Percentiles rank a stretch among this genome's conserved stretches.
Evolutionary conservation across 2,888 invertebrate species (phyloP).

Genomic region (Callinectes sapidus): DNA sequence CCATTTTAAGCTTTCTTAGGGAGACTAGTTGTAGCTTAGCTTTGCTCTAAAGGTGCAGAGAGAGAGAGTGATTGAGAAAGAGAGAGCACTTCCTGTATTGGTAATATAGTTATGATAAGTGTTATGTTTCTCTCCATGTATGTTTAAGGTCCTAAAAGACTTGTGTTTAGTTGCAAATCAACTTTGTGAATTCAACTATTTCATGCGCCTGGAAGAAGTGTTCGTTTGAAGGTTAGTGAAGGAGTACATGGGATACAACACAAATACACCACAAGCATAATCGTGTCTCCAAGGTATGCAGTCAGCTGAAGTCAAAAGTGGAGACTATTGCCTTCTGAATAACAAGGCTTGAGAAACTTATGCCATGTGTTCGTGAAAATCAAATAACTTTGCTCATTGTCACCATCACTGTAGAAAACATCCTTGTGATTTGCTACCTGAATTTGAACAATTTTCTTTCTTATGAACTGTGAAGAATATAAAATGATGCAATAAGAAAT

Average conservation of each 20-base stretch:
- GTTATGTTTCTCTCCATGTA: background rate
- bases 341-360: background rate
- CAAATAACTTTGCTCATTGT: background rate
- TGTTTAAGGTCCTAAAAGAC: background rate
- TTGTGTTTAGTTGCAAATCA: background rate
- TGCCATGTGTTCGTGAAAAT: background rate
- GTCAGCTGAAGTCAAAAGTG: background rate
- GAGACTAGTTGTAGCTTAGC: conserved; percentile 20
- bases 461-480: background rate
- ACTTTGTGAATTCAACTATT: conserved; percentile 10
- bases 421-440: background rate
- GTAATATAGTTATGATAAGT: background rate
- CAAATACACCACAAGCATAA: background rate
- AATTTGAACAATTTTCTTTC: background rate
- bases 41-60: conserved; percentile 24
- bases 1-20: conserved; percentile 44
- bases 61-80: background rate
- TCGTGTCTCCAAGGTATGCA: background rate
- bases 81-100: background rate
- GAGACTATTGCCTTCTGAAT: background rate
- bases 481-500: background rate
- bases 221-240: conserved; percentile 4
- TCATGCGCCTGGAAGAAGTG: background rate
- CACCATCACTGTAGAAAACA: background rate
- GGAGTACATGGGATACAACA: background rate